Evolutionary conservation across 2,797 vertebrate genomes (phyloP).

Genomic region (Vultur gryphus): DNA sequence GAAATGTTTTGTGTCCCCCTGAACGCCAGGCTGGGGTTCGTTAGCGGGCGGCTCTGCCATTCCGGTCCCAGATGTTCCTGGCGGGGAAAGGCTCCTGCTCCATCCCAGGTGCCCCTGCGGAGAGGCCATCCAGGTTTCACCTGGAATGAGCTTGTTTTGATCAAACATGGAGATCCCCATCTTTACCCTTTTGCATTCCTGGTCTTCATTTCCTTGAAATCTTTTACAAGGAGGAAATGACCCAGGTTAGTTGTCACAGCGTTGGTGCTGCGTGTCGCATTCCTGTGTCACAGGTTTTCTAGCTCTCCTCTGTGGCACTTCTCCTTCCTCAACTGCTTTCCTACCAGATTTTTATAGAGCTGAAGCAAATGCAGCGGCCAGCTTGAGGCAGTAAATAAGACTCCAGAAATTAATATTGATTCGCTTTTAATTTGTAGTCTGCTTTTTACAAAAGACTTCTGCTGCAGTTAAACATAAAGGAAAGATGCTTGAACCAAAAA

Average conservation of each 20-base stretch:
- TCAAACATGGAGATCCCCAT: rapidly evolving
- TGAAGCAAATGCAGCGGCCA: neutral
- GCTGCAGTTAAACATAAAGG: neutral
- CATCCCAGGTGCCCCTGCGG: rapidly evolving
- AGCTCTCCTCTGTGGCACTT: neutral
- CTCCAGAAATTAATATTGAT: neutral
- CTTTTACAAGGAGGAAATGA: neutral
- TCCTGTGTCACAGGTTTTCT: neutral
- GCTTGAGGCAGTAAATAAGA: neutral
- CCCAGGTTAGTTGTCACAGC: neutral
- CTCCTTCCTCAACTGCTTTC: neutral
- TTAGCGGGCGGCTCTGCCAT: neutral
- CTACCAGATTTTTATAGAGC: neutral
- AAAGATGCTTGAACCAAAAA: neutral
- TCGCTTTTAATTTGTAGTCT: neutral
- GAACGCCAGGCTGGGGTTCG: rapidly evolving
- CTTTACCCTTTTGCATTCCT: neutral
- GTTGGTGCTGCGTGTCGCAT: neutral
- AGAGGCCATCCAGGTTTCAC: neutral
- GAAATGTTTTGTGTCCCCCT: neutral
- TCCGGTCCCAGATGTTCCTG: rapidly evolving
- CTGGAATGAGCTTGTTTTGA: neutral
- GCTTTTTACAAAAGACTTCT: neutral
- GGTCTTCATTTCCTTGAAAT: neutral
- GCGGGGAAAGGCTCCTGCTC: neutral